These are phyloP conservation scores for Tokudaia muenninki DNA, from an alignment of 2,797 vertebrate genomes.

Conservation along the genomic window DNA sequence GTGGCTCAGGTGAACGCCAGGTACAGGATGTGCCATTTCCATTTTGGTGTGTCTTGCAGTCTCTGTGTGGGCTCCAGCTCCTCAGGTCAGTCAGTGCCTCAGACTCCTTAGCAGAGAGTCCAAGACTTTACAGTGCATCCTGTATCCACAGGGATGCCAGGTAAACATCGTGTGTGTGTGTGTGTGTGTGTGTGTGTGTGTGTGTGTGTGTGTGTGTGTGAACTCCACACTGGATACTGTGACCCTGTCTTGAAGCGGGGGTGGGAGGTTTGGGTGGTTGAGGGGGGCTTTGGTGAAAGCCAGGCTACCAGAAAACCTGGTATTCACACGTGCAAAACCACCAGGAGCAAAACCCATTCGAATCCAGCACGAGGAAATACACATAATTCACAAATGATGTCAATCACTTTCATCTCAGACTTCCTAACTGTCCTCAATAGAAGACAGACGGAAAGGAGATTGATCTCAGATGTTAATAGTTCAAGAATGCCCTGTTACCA, in stretches of 20 bases:
- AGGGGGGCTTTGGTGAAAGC: slow-evolving; percentile 1
- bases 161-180: background rate
- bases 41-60: rapidly evolving
- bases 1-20: background rate
- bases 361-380: slow-evolving; percentile 78
- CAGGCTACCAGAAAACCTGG: slow-evolving; percentile 60
- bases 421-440: slow-evolving; percentile 82
- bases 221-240: rapidly evolving
- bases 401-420: slow-evolving; percentile 81
- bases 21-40: background rate
- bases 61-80: background rate
- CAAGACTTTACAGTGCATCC: rapidly evolving
- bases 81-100: background rate
- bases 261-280: too few species aligned
- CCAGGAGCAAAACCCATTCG: slow-evolving; percentile 81
- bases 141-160: background rate
- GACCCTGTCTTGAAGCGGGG: background rate
- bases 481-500: slow-evolving; percentile 77
- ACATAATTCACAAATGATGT: slow-evolving; percentile 84
- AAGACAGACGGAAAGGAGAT: slow-evolving; percentile 83
- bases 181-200: too few species aligned
- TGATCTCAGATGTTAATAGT: slow-evolving; percentile 81
- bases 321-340: slow-evolving; percentile 77
- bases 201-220: too few species aligned
- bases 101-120: background rate